These are phyloP conservation scores for Caenorhabditis sp. DNA, from an alignment of 2,888 invertebrate genomes.

Conservation along the genomic window DNA sequence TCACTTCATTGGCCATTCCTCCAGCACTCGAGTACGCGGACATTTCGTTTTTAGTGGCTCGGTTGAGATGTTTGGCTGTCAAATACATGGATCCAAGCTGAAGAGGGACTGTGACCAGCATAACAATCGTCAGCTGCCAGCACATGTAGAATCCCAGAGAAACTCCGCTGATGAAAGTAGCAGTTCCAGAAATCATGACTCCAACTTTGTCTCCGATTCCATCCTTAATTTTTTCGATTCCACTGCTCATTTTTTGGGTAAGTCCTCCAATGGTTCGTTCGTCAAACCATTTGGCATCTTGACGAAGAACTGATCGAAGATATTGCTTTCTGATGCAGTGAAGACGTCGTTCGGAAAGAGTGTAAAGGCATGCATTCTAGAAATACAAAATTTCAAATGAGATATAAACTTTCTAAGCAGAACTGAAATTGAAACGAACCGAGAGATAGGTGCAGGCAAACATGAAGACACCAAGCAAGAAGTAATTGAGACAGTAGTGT, in stretches of 20 bases:
- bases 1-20: conserved; percentile 83
- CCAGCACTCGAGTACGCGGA: conserved; percentile 82
- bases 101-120: conserved; percentile 82
- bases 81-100: conserved; percentile 82
- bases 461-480: conserved; percentile 65
- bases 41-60: conserved; percentile 84
- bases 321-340: conserved; percentile 84
- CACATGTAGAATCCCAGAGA: conserved; percentile 72
- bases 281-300: conserved; percentile 84
- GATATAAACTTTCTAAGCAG: too few species aligned
- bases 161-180: conserved; percentile 74
- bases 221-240: conserved; percentile 80
- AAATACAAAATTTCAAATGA: conserved; percentile 7
- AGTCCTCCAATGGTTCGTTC: conserved; percentile 84
- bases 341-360: conserved; percentile 84
- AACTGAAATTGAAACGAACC: too few species aligned
- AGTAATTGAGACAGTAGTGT: conserved; percentile 71
- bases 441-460: conserved; percentile 64
- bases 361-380: conserved; percentile 83
- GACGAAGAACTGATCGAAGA: conserved; percentile 83
- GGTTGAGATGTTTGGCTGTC: conserved; percentile 84
- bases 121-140: conserved; percentile 79
- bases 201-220: conserved; percentile 79
- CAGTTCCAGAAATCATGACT: conserved; percentile 69
- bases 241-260: conserved; percentile 84